Conservation (phyloP, 1,140 invertebrate species). For the Drosophila grimshawi region DNA sequence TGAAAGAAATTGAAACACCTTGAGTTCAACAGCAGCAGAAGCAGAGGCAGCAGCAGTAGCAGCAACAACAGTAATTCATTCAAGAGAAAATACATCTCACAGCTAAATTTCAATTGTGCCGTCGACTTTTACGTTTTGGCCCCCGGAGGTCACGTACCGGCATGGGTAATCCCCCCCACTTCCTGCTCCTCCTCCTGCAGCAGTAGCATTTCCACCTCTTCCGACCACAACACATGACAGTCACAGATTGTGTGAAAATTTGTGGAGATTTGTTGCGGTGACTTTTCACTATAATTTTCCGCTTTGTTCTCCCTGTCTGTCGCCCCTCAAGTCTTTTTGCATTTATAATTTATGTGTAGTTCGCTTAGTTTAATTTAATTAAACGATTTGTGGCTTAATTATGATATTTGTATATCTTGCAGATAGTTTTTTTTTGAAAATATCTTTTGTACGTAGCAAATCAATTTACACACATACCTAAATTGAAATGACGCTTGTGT, state of each 20-base stretch:
- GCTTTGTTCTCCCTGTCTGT: background rate
- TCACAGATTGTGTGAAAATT: constrained; percentile 76
- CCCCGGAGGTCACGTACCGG: constrained; percentile 23
- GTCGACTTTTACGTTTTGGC: constrained; percentile 17
- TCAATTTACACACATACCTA: constrained; percentile 24
- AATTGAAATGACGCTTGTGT: background rate
- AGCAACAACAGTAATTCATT: background rate
- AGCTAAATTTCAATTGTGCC: constrained; percentile 50
- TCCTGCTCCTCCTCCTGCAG: background rate
- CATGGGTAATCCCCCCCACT: background rate
- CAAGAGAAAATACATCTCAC: constrained; percentile 16
- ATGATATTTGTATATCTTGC: background rate
- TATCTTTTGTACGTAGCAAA: constrained; percentile 8
- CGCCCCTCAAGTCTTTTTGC: constrained; percentile 14
- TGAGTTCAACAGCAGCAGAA: constrained; percentile 18
- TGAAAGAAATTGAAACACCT: constrained; percentile 33
- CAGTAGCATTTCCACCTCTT: background rate
- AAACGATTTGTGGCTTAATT: constrained; percentile 49
- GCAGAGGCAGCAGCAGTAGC: constrained; percentile 1
- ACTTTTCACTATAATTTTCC: constrained; percentile 57
- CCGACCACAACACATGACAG: constrained; percentile 57
- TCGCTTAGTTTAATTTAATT: constrained; percentile 70
- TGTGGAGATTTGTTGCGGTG: constrained; percentile 68
- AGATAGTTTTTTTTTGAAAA: constrained; percentile 9
- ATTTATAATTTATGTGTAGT: constrained; percentile 66